Conservation (phyloP, 2,888 invertebrate species). For the Tanytarsus gracilentus region DNA sequence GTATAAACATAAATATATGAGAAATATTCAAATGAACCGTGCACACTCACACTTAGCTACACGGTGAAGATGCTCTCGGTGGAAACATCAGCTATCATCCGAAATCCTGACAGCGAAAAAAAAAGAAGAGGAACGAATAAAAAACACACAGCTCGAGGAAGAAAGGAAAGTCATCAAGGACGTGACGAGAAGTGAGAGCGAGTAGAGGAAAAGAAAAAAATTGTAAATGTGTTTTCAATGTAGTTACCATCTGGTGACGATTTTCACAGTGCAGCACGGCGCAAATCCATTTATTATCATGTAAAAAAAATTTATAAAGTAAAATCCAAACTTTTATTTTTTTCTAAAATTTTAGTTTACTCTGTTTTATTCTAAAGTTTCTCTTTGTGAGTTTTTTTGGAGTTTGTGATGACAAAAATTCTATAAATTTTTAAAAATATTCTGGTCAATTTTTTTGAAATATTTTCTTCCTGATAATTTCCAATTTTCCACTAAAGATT, state of each 20-base stretch:
- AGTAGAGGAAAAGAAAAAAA: not conserved
- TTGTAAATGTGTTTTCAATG: constrained; percentile 27
- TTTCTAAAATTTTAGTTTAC: too few species aligned
- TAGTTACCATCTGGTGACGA: constrained; percentile 21
- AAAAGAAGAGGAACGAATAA: not conserved
- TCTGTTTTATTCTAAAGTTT: too few species aligned
- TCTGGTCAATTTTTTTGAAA: too few species aligned
- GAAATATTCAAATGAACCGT: constrained; percentile 25
- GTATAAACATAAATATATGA: constrained; percentile 27
- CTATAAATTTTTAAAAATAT: too few species aligned
- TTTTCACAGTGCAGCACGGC: constrained; percentile 24
- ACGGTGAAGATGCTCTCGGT: not conserved
- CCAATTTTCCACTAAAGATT: too few species aligned
- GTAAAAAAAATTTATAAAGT: constrained; percentile 26
- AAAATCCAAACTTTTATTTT: too few species aligned
- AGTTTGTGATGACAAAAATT: too few species aligned
- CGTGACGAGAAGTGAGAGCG: not conserved
- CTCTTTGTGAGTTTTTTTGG: too few species aligned
- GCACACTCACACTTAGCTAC: not conserved
- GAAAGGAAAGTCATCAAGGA: constrained; percentile 18
- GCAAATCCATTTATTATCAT: constrained; percentile 27
- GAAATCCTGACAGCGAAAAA: constrained; percentile 24
- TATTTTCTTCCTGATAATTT: too few species aligned
- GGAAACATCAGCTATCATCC: constrained; percentile 17
- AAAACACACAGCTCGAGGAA: not conserved